Evolutionary conservation across 1,140 invertebrate genomes (phyloP).

Genomic region (Pygmarrhopalites habei): DNA sequence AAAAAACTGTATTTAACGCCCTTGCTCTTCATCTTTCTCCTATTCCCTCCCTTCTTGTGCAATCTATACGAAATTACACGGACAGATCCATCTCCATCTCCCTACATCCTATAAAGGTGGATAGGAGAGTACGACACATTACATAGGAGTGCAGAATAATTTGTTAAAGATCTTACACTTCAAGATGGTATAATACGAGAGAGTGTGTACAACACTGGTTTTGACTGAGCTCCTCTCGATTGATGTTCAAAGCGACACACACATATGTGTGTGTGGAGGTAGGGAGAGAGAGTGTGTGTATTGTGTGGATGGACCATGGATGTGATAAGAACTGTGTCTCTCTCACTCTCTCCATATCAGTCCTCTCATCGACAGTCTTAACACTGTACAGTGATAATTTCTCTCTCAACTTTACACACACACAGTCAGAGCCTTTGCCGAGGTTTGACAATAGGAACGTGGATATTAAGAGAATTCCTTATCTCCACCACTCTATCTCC

Average conservation of each 20-base stretch:
- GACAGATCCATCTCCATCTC: too few relatives aligned
- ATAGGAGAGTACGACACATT: too few relatives aligned
- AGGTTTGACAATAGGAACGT: background rate
- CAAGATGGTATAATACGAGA: too few relatives aligned
- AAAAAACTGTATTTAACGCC: too few relatives aligned
- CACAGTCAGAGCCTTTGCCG: background rate
- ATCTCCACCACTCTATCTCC: background rate
- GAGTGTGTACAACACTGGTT: background rate
- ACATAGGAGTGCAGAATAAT: background rate
- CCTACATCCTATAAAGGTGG: too few relatives aligned
- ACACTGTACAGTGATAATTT: conserved; percentile 7
- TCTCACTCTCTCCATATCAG: background rate
- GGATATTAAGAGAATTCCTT: conserved; percentile 7
- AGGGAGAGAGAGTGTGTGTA: too few relatives aligned
- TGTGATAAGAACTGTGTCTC: conserved; percentile 3
- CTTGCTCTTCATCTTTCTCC: too few relatives aligned
- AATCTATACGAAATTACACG: too few relatives aligned
- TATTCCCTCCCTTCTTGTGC: too few relatives aligned
- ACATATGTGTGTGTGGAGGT: too few relatives aligned
- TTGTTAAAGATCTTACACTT: background rate
- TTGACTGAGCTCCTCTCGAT: background rate
- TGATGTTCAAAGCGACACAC: background rate
- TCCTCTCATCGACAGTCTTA: conserved; percentile 7
- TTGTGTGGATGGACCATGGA: too few relatives aligned
- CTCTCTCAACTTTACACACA: too few relatives aligned